Evolutionary conservation across 2,888 invertebrate genomes (phyloP), one percentile per base, ranked within the genome.

Genomic region (Lasioglossum zephyrum): DNA sequence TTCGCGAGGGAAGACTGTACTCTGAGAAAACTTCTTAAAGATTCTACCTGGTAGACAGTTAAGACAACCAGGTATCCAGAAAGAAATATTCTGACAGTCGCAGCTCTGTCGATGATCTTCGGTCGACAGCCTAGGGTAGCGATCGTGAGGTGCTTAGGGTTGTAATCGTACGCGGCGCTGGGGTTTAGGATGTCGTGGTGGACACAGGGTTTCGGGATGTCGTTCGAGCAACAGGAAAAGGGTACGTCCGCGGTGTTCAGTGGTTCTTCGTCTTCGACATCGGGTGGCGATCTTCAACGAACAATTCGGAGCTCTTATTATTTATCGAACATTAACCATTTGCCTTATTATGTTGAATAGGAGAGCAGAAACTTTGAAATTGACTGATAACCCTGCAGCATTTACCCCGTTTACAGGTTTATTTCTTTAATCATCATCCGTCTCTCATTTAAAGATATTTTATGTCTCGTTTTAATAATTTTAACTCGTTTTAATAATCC

Each of bases 161-260:
- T 93, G 90, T 96, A 96, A 81, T 96, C 95, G 91, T 96, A 97
- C 44, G 96, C 95, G 13, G 93, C 93, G n/a, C 96, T 96, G n/a
- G 94, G 93, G 86, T 95, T 95, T 72, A 96, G 96, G 69, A 97
- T 94, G 16, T 96, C 95, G 84, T 96, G 96, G 89, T 97, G 97
- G 69, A 97, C 96, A 91, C 97, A 97, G 1, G 96, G 96, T 90
- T 95, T 96, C 49, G 95, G 93, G 0, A 95, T 95, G 60, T 95
- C 95, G 91, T 96, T 96, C 1, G 96, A 96, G 89, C 97, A 97
- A 90, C 97, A 97, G 91, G 97, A 97, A 93, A 96, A 97, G 0
- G 97, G 97, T 0, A 96, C 96, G 85, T 96, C 96, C 86, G 44
- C 53, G 11, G 87, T 39, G 4, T 69, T 44, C 2, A 70, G 1